Conservation (phyloP, 2,797 vertebrate species). For the Parotocinclus haroldoi region DNA sequence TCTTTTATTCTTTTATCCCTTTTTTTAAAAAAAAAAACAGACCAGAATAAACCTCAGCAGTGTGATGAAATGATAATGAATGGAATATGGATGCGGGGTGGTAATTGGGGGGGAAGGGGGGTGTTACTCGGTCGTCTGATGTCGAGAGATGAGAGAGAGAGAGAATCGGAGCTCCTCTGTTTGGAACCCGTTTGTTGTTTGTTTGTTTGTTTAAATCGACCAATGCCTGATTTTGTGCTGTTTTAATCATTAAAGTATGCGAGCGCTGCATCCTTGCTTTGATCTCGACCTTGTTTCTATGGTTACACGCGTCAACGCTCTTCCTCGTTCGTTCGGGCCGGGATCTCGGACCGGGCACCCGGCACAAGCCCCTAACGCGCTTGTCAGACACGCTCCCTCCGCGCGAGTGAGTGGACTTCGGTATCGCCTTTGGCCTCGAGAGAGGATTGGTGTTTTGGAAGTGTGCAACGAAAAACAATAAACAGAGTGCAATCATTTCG, state of each 20-base stretch:
- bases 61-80: constrained; percentile 9
- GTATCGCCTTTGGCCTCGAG: too few species aligned
- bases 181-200: constrained; percentile 10
- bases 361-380: too few species aligned
- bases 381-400: too few species aligned
- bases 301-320: constrained; percentile 8
- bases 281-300: constrained; percentile 17
- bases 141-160: not conserved
- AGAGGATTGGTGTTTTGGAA: too few species aligned
- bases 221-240: constrained; percentile 34
- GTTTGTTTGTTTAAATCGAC: constrained; percentile 11
- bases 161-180: constrained; percentile 31
- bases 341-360: too few species aligned
- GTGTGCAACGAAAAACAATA: too few species aligned
- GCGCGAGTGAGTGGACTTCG: too few species aligned
- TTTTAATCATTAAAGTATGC: constrained; percentile 51
- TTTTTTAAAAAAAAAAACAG: too few species aligned
- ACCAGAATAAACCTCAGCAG: constrained; percentile 21
- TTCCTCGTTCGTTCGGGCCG: too few species aligned
- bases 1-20: constrained; percentile 54
- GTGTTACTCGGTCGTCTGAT: not conserved
- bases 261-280: constrained; percentile 31
- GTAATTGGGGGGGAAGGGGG: too few species aligned
- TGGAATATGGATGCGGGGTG: too few species aligned
- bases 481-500: too few species aligned